Base-by-base conservation (phyloP, 2,797 vertebrate genomes). In the Odontamblyopus rebecca region DNA sequence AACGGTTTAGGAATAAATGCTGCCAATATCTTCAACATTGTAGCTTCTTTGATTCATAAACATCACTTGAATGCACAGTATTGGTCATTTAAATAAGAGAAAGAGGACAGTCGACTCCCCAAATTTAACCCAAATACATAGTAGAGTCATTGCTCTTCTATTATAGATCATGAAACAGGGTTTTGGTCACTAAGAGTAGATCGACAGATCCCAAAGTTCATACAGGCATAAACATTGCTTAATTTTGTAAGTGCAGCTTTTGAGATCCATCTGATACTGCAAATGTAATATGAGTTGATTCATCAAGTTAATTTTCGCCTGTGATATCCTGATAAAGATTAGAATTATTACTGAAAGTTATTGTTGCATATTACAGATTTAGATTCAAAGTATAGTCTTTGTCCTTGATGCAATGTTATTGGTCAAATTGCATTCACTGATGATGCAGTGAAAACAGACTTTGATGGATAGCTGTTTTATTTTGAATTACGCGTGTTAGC, bases 401-500 rank as follows among this genome's bases (percentile, higher is more conserved):
- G 61, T 62, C 61, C 59, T 62, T 62, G 59, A 61, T 30, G 27
- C 57, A 18, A 60, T 16, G 27, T 59, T 60, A 15, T 60, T 30
- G 57, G 57, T n/a, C 30, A 35, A 61, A 61, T 32, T 11, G 60
- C 18, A 9, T 61, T 35, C 32, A n/a, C 30, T 62, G 30, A 62
- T 62, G 19, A 62, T n/a, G 61, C 11, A 6, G 7, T 11, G 61
- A 16, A 38, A 62, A 62, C 16, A 62, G 61, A 62, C 60, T 13
- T 61, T 62, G 61, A 62, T 38, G 61, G 29, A 62, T 62, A 38
- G 61, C 38, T 35, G 35, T 62, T 11, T 13, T 11, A n/a, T 63
- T 23, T 63, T 63, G 30, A 32, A 32, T 9, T n/a, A 4, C 35
- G n/a, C 15, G 38, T 44, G 62, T 65, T 50, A 29, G 13, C 41